A percentile compares a stretch with the other conserved stretches of the same genome.
These are phyloP conservation scores for Goniozus legneri DNA, from an alignment of 1,140 invertebrate species.

Conservation along the genomic window DNA sequence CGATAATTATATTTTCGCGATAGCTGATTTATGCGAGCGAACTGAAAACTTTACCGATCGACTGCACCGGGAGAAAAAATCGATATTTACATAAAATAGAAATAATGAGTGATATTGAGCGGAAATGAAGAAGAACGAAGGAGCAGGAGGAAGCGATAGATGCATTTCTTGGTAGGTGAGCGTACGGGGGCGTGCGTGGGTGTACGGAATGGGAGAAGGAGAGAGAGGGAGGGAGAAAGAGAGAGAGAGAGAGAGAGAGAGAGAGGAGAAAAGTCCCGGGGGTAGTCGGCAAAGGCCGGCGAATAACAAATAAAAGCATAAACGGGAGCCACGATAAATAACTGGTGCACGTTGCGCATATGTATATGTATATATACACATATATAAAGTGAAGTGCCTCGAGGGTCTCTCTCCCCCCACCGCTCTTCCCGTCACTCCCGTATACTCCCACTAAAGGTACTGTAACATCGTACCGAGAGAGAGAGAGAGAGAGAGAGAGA, in stretches of 20 bases:
- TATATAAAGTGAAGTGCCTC: constrained; percentile 4
- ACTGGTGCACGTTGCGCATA: constrained; percentile 26
- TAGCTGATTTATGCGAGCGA: too few relatives aligned
- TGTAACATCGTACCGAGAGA: too few relatives aligned
- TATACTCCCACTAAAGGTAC: too few relatives aligned
- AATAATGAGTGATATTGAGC: too few relatives aligned
- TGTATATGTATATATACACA: background rate
- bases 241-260: background rate
- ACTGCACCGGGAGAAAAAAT: too few relatives aligned
- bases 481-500: too few relatives aligned
- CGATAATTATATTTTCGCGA: too few relatives aligned
- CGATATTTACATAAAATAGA: too few relatives aligned
- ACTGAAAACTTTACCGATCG: too few relatives aligned
- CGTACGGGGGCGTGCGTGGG: constrained; percentile 2
- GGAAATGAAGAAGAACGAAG: background rate
- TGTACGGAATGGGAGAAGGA: constrained; percentile 7
- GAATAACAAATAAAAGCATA: constrained; percentile 48
- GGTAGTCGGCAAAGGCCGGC: constrained; percentile 10
- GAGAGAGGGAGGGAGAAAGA: background rate
- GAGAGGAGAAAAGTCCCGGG: background rate
- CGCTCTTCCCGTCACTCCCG: background rate
- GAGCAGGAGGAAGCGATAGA: background rate
- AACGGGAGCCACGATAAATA: constrained; percentile 46
- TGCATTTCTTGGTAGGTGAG: background rate
- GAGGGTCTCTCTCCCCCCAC: constrained; percentile 10